A percentile compares a stretch with the other conserved stretches of the same genome.
phyloP scores from a whole-genome alignment of 2,797 vertebrate genomes.

The Graptemys geographica region DNA sequence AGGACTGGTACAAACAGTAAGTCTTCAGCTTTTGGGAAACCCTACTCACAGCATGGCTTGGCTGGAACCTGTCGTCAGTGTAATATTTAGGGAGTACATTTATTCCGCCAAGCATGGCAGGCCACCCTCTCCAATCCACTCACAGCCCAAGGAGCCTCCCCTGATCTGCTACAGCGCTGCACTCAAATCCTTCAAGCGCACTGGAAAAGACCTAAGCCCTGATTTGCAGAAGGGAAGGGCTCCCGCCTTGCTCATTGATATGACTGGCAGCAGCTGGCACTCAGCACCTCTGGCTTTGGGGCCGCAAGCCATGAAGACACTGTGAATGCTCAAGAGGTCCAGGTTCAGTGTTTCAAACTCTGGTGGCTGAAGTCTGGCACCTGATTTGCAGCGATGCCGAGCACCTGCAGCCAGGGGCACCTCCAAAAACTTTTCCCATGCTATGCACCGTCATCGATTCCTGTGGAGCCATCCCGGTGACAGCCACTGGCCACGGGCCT shows the following conservation, averaged over 20 bases:
- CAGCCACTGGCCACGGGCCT: not conserved
- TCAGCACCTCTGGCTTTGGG: not conserved
- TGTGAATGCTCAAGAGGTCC: not conserved
- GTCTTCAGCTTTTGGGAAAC: not conserved
- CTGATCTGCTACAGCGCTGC: not conserved
- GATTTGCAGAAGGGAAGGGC: too few species aligned
- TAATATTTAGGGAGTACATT: not conserved
- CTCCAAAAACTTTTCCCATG: too few species aligned
- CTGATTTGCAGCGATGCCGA: not conserved
- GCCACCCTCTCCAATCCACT: too few species aligned
- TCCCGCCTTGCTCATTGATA: too few species aligned
- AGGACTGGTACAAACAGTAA: not conserved
- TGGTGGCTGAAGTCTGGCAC: too few species aligned
- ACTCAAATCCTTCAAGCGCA: not conserved
- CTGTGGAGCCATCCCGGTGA: too few species aligned
- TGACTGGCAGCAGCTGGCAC: too few species aligned
- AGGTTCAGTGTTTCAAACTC: not conserved
- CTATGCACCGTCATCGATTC: too few species aligned
- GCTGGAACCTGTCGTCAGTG: not conserved
- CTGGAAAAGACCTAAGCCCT: too few species aligned
- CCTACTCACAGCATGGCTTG: not conserved
- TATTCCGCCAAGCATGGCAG: too few species aligned
- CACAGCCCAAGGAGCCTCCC: too few species aligned
- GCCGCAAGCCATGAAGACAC: too few species aligned
- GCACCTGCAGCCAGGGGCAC: not conserved